Evolutionary conservation across 2,113 vertebrate genomes (phyloP), one percentile per base, ranked within the genome.

Genomic region (Pteruthius melanotis): DNA sequence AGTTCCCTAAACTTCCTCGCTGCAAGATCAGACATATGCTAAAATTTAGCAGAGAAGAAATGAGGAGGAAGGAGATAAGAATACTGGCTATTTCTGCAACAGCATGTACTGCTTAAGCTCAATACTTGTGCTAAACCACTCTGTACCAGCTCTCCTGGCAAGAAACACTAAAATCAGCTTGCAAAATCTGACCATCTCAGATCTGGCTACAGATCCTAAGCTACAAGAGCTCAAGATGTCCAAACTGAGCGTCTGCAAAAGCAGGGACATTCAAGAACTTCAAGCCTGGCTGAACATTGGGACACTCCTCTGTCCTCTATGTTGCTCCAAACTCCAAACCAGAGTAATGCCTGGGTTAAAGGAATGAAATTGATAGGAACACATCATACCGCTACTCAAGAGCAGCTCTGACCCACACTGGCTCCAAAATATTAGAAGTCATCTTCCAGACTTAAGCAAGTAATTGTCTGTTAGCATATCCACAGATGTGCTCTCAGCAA

Each of bases 1-100:
- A 79, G 28, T 23, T 89, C 78, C 61, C 52, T 71, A n/a, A 44
- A 85, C 19, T 85, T 90, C 66, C 49, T 72, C 39, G 3, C 16
- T 10, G 7, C 28, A 83, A 79, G 45, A 90, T 85, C 31, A 90
- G 77, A 79, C 84, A 95, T 77, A 86, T 60, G 81, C 42, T 91
- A 42, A 79, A 93, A 93, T 79, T 57, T 93, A 89, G 57, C 84
- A 76, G 44, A 57, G 47, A 44, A 87, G 40, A 64, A 93, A 89
- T 11, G 27, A 94, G 90, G 72, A 86, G 64, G 31, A 89, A 39
- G 49, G 74, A 11, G 39, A 31, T 21, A 87, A 71, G 40, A 79
- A 92, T 85, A 66, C 12, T 4, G 37, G 49, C 28, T 94, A n/a
- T n/a, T 91, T 78, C 72, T 78, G 56, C 60, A 84, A 63, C 47